Conservation (phyloP, 2,113 vertebrate species). For the Albula goreensis region DNA sequence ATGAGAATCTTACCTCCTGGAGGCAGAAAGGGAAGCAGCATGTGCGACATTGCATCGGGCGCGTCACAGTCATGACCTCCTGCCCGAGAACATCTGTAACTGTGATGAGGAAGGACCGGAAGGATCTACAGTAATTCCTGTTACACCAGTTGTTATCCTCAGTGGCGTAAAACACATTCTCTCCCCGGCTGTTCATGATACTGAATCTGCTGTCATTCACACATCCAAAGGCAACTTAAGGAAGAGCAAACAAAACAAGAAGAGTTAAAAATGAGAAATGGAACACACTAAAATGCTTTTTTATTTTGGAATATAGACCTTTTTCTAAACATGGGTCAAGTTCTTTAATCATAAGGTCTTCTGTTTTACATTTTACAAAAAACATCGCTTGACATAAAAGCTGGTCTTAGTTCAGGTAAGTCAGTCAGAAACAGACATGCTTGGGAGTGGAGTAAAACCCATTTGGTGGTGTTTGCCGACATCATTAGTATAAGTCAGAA, state of each 20-base stretch:
- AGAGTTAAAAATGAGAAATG: too few relatives aligned
- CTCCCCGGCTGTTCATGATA: slow-evolving; percentile 62
- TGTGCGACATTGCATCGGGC: slow-evolving; percentile 65
- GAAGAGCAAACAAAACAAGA: neutral
- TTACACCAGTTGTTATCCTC: slow-evolving; percentile 68
- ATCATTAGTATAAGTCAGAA: too few relatives aligned
- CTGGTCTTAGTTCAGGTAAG: too few relatives aligned
- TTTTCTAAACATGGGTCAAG: too few relatives aligned
- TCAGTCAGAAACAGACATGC: too few relatives aligned
- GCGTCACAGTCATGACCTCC: slow-evolving; percentile 66
- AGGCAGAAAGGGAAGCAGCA: slow-evolving; percentile 71
- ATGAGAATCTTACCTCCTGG: slow-evolving; percentile 61
- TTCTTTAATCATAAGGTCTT: too few relatives aligned
- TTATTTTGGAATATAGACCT: too few relatives aligned
- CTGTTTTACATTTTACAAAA: too few relatives aligned
- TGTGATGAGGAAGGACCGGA: slow-evolving; percentile 60
- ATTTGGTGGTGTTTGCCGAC: too few relatives aligned
- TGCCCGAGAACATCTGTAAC: slow-evolving; percentile 59
- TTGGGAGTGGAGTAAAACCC: too few relatives aligned
- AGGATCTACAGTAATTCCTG: slow-evolving; percentile 64
- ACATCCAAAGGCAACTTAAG: slow-evolving; percentile 61
- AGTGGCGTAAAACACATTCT: slow-evolving; percentile 61
- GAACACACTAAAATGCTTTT: too few relatives aligned
- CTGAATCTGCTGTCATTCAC: slow-evolving; percentile 68
- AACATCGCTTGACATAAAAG: too few relatives aligned